Percentiles rank a stretch among this genome's conserved stretches.
phyloP scores from a whole-genome alignment of 1,140 invertebrate genomes.

The Aphelenchoides fujianensis region DNA sequence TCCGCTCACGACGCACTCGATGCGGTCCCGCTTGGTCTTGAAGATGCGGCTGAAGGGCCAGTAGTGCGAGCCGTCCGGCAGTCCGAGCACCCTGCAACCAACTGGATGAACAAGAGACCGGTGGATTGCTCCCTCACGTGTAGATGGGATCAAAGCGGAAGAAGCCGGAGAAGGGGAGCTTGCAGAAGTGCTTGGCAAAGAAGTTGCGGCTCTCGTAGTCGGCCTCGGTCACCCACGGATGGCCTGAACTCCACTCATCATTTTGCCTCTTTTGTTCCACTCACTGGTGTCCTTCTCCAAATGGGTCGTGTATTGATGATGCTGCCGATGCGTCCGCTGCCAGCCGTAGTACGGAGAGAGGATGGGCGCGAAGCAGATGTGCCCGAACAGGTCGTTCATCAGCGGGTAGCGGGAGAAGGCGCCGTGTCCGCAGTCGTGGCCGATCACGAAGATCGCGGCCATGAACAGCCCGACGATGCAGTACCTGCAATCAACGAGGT shows the following conservation, averaged over 20 bases:
- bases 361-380: constrained; percentile 50
- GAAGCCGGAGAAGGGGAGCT: constrained; percentile 50
- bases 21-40: constrained; percentile 41
- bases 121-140: background rate
- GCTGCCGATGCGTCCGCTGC: constrained; percentile 59
- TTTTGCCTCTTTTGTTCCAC: background rate
- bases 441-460: constrained; percentile 63
- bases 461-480: constrained; percentile 63
- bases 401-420: constrained; percentile 63
- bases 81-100: constrained; percentile 26
- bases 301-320: constrained; percentile 56
- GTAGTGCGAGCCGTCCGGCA: constrained; percentile 59
- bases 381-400: constrained; percentile 56
- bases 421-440: constrained; percentile 65
- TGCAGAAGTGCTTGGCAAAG: constrained; percentile 39
- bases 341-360: constrained; percentile 34
- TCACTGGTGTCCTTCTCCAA: constrained; percentile 55
- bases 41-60: constrained; percentile 52
- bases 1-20: constrained; percentile 54
- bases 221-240: background rate
- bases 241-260: constrained; percentile 6
- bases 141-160: background rate
- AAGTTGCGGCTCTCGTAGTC: background rate
- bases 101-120: background rate
- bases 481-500: constrained; percentile 22